Evolutionary conservation across 2,797 vertebrate species (phyloP), one percentile per base, ranked within the genome.

Genomic region (Lepilemur ruficaudatus): DNA sequence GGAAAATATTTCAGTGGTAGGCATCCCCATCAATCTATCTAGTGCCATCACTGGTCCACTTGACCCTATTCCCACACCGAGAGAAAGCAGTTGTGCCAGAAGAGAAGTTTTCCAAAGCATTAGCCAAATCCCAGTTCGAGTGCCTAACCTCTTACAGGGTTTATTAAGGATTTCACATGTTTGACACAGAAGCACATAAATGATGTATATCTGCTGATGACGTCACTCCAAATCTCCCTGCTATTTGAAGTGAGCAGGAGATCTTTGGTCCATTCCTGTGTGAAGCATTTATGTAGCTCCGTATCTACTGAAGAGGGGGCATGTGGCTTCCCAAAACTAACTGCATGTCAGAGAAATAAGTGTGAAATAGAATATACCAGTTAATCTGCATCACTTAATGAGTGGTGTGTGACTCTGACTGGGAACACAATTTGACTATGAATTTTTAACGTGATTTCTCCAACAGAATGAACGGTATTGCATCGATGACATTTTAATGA

Each of bases 401-500:
- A 65, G 25, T 75, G 12, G 10, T 80, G 22, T 83, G 22, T 91
- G 75, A 38, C 79, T 95, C 43, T 91, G 93, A 85, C 48, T 46
- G 57, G 38, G 50, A 69, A 82, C 15, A 94, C 57, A 76, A 43
- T 91, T 93, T 85, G 52, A 55, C 46, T 95, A 22, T 41, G 78
- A 84, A 69, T 94, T 30, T 94, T 79, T 91, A 70, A 55, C 15
- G 59, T 61, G 78, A 50, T 69, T 89, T 79, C 41, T 79, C 63
- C 22, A 94, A 63, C 4, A 86, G 15, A 91, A 83, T 89, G 28
- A 83, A 86, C 72, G 22, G 4, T 41, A 91, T 43, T 50, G 4
- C 2, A 65, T 86, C 69, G 92, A 93, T 86, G 63, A 43, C n/a
- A 82, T 43, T 70, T 80, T 95, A 95, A 94, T 72, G 86, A 79